Percentiles rank a stretch among this genome's conserved stretches.
Evolutionary conservation across 2,888 invertebrate genomes (phyloP).

Genomic region (Napeogenes sylphis): DNA sequence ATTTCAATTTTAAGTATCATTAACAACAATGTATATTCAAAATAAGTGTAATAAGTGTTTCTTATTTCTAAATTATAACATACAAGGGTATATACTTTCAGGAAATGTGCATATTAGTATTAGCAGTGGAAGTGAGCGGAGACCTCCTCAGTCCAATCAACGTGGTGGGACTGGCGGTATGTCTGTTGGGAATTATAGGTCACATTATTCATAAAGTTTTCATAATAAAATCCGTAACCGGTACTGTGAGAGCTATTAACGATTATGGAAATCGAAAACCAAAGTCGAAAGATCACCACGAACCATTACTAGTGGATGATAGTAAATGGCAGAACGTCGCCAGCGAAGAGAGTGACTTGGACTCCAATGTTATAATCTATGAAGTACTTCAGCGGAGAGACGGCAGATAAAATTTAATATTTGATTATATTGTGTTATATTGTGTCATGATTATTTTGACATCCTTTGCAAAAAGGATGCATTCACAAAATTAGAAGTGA

Average conservation of each 20-base stretch:
- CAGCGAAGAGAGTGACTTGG: constrained; percentile 68
- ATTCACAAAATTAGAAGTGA: too few species aligned
- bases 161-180: constrained; percentile 89
- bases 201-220: constrained; percentile 87
- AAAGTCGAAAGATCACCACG: constrained; percentile 43
- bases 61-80: background rate
- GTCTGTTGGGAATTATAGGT: constrained; percentile 90
- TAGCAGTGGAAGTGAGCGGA: constrained; percentile 92
- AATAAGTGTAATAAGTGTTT: too few species aligned
- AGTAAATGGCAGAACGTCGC: constrained; percentile 44
- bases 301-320: constrained; percentile 54
- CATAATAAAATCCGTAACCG: constrained; percentile 53
- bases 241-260: constrained; percentile 50
- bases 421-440: background rate
- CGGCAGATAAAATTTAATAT: constrained; percentile 29
- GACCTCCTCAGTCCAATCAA: constrained; percentile 91
- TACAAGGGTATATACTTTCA: constrained; percentile 60
- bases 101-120: constrained; percentile 94
- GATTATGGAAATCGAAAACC: constrained; percentile 41
- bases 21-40: too few species aligned
- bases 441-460: too few species aligned
- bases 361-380: constrained; percentile 74
- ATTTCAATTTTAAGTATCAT: too few species aligned
- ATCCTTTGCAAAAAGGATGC: too few species aligned
- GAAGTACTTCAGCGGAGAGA: constrained; percentile 77